Conservation (phyloP, 2,888 invertebrate genomes). For the Ernsta delagoae region DNA sequence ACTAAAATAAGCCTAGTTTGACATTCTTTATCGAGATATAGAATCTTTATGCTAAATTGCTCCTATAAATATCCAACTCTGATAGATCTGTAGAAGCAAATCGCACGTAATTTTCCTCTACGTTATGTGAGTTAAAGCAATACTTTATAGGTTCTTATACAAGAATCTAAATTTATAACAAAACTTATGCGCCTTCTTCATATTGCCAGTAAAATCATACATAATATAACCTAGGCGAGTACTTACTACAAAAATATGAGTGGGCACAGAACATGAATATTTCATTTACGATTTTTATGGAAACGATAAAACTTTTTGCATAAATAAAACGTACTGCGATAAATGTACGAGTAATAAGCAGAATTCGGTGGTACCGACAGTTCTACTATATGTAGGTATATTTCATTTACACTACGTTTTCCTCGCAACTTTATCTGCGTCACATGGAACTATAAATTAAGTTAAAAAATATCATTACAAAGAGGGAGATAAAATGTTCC, state of each 20-base stretch:
- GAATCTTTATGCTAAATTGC: slow-evolving; percentile 10
- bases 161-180: slow-evolving; percentile 20
- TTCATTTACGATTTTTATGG: slow-evolving; percentile 28
- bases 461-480: too few species aligned
- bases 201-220: slow-evolving; percentile 7
- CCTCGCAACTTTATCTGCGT: too few species aligned
- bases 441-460: too few species aligned
- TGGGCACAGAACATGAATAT: slow-evolving; percentile 27
- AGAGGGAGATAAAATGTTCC: too few species aligned
- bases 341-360: not conserved
- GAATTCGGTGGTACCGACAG: not conserved
- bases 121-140: slow-evolving; percentile 15
- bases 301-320: slow-evolving; percentile 26
- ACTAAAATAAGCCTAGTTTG: slow-evolving; percentile 5
- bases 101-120: slow-evolving; percentile 14
- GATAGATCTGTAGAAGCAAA: slow-evolving; percentile 19
- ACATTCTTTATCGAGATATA: slow-evolving; percentile 22
- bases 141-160: not conserved
- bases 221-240: slow-evolving; percentile 11
- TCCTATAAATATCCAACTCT: slow-evolving; percentile 14
- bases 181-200: slow-evolving; percentile 13
- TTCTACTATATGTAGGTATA: too few species aligned
- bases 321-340: slow-evolving; percentile 4
- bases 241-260: slow-evolving; percentile 7
- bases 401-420: too few species aligned